A percentile compares a stretch with the other conserved stretches of the same genome.
Conservation (phyloP, 2,113 vertebrate genomes). For the Prunella himalayana region DNA sequence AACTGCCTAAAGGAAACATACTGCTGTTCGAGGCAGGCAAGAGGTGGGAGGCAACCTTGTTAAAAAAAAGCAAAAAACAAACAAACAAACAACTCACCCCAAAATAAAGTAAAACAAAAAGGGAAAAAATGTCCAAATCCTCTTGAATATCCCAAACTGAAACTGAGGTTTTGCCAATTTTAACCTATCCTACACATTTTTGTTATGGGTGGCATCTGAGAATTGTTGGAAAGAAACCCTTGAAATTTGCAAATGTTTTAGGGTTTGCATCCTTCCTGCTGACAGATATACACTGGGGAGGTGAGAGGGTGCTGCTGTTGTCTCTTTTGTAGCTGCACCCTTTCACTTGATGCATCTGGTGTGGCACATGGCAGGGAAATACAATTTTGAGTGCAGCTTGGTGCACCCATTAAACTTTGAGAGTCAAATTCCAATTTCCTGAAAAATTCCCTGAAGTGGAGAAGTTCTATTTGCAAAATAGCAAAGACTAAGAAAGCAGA, state of each 20-base stretch:
- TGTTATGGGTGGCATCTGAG: background rate
- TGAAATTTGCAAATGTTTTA: background rate
- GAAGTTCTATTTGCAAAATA: background rate
- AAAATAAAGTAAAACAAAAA: background rate
- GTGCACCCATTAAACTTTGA: background rate
- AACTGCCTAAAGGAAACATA: slow-evolving; percentile 46
- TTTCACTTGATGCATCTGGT: background rate
- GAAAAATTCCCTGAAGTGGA: background rate
- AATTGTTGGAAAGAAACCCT: background rate
- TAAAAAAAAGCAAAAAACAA: background rate
- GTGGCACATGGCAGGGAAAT: background rate
- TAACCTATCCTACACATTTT: background rate
- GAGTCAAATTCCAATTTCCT: background rate
- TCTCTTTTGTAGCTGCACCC: background rate
- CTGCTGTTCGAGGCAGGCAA: background rate
- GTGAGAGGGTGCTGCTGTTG: background rate
- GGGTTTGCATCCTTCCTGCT: background rate
- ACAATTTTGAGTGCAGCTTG: background rate
- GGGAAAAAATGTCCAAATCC: background rate
- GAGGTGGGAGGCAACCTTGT: background rate
- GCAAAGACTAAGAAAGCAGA: background rate
- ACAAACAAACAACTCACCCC: background rate
- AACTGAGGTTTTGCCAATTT: background rate
- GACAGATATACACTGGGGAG: background rate
- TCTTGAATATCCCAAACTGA: background rate